Percentiles rank a stretch among this genome's conserved stretches.
phyloP scores from a whole-genome alignment of 2,113 vertebrate genomes.

The Pygoscelis antarcticus region DNA sequence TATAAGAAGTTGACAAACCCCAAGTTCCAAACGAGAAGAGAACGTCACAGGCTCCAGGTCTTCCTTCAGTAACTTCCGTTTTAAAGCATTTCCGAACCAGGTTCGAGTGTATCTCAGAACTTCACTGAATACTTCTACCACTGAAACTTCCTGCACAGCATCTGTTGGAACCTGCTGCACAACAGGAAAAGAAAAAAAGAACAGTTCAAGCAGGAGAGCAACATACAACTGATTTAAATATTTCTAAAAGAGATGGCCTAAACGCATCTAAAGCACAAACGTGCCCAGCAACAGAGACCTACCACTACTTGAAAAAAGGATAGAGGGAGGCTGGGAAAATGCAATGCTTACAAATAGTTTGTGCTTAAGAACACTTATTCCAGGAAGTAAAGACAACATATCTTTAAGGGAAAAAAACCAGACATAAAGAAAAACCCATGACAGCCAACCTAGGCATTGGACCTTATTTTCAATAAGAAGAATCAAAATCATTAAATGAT shows the following conservation, averaged over 20 bases:
- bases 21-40: not conserved
- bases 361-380: not conserved
- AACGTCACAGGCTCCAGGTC: fast-evolving
- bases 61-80: not conserved
- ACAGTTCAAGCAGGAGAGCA: not conserved
- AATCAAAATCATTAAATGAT: not conserved
- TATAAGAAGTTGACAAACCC: conserved; percentile 22
- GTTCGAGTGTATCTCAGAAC: not conserved
- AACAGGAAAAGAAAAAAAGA: not conserved
- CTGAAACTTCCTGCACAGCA: not conserved
- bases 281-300: not conserved
- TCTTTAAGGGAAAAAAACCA: not conserved
- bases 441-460: not conserved
- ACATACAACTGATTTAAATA: not conserved
- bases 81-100: conserved; percentile 19
- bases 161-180: not conserved
- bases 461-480: not conserved
- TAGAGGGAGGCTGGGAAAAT: not conserved
- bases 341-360: not conserved
- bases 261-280: not conserved
- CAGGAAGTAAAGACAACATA: not conserved
- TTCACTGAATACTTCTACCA: not conserved
- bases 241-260: not conserved
- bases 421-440: not conserved
- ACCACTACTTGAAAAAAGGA: not conserved